These are phyloP conservation scores for Heliornis fulica DNA, from an alignment of 2,113 vertebrate species.

Conservation along the genomic window DNA sequence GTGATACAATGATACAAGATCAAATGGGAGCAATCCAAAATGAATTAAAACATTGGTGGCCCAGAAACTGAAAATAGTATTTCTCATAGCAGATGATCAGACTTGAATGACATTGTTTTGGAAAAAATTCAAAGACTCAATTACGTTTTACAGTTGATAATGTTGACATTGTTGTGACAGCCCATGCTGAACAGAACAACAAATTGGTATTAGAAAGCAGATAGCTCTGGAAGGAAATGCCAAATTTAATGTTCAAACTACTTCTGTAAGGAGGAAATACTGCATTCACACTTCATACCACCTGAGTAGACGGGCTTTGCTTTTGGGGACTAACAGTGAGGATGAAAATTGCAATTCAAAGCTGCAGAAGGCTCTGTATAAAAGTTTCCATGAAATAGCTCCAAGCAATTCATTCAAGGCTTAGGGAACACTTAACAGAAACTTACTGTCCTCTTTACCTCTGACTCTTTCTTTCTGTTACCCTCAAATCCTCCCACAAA, in stretches of 20 bases:
- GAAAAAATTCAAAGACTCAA: not conserved
- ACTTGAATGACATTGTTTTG: conserved; percentile 11
- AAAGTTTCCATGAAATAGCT: not conserved
- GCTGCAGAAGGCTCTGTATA: not conserved
- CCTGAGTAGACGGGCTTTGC: rapidly evolving
- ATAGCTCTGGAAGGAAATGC: not conserved
- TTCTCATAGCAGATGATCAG: not conserved
- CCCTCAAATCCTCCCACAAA: not conserved
- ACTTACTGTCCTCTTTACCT: not conserved
- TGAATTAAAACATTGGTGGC: not conserved
- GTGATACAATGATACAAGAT: not conserved
- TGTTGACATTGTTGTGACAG: conserved; percentile 32
- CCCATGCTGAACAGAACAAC: not conserved
- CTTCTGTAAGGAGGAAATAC: not conserved
- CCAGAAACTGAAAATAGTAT: not conserved
- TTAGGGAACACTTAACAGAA: not conserved
- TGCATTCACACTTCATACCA: not conserved
- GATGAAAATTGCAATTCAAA: not conserved
- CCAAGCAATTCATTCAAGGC: not conserved
- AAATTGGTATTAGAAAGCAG: conserved; percentile 14
- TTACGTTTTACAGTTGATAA: not conserved
- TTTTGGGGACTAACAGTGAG: not conserved
- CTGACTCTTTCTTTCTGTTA: not conserved
- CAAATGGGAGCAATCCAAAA: not conserved
- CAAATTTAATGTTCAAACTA: not conserved